A percentile compares a stretch with the other conserved stretches of the same genome.
These are phyloP conservation scores for Colostygia pectinataria DNA, from an alignment of 2,888 invertebrate genomes.

Conservation along the genomic window DNA sequence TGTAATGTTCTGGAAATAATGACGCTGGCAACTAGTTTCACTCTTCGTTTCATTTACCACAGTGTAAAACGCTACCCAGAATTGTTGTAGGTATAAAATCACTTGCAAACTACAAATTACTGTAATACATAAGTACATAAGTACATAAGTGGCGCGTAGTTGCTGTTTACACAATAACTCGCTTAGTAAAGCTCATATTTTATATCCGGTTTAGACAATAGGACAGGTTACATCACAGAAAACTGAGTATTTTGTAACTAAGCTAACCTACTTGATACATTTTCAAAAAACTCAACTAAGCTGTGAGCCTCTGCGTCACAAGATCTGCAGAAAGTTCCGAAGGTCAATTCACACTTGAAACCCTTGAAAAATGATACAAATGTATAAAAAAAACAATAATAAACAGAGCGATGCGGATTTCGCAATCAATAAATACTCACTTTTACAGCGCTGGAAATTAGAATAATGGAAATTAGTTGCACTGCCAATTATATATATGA, in stretches of 20 bases:
- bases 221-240: slow-evolving; percentile 18
- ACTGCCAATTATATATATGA: no score
- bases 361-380: slow-evolving; percentile 3
- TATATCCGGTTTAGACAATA: slow-evolving; percentile 6
- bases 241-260: not conserved
- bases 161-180: slow-evolving; percentile 5
- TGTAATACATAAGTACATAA: not conserved
- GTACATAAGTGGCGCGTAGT: slow-evolving; percentile 1
- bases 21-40: no score
- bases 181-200: not conserved
- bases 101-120: no score
- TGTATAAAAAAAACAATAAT: slow-evolving; percentile 29
- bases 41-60: no score
- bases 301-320: slow-evolving; percentile 11
- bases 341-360: slow-evolving; percentile 21
- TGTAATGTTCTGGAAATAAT: no score
- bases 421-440: slow-evolving; percentile 22
- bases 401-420: slow-evolving; percentile 12
- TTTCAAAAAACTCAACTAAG: not conserved
- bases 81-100: no score
- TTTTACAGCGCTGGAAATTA: slow-evolving; percentile 1
- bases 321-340: slow-evolving; percentile 14
- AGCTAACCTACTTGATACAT: not conserved
- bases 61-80: no score
- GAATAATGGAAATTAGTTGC: no score